Percentiles rank a stretch among this genome's conserved stretches.
These are phyloP conservation scores for Lasioglossum villosulum DNA, from an alignment of 2,888 invertebrate species.

Conservation along the genomic window DNA sequence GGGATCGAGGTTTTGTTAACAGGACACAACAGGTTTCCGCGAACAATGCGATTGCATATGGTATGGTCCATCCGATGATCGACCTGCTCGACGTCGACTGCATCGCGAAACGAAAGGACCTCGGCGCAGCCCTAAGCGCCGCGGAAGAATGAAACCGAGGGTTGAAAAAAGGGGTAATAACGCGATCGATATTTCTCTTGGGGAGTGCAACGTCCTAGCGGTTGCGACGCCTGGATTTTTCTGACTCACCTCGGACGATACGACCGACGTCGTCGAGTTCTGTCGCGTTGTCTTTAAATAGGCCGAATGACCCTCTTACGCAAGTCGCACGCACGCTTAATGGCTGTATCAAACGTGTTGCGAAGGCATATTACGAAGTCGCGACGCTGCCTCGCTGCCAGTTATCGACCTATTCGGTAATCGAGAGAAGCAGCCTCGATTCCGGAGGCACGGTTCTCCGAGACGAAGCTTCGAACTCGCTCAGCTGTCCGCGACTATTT, in stretches of 20 bases:
- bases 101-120: neutral
- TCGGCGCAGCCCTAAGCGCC: neutral
- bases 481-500: no score
- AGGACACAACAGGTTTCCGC: neutral
- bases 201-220: slow-evolving; percentile 34
- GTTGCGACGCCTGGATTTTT: slow-evolving; percentile 3
- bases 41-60: neutral
- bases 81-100: neutral
- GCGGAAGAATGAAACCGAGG: neutral
- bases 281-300: slow-evolving; percentile 46
- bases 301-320: slow-evolving; percentile 37
- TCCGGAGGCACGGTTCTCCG: neutral
- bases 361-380: slow-evolving; percentile 12
- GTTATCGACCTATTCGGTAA: slow-evolving; percentile 34
- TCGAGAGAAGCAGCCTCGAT: neutral
- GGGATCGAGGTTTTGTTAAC: neutral
- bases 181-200: slow-evolving; percentile 26
- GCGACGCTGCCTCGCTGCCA: slow-evolving; percentile 6
- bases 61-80: neutral
- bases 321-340: slow-evolving; percentile 27
- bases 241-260: slow-evolving; percentile 16
- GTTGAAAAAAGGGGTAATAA: neutral
- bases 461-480: neutral
- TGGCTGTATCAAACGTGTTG: slow-evolving; percentile 33
- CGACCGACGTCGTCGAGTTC: neutral